A percentile compares a stretch with the other conserved stretches of the same genome.
phyloP scores from a whole-genome alignment of 2,888 invertebrate species.

The Gisinianus flammeolus region DNA sequence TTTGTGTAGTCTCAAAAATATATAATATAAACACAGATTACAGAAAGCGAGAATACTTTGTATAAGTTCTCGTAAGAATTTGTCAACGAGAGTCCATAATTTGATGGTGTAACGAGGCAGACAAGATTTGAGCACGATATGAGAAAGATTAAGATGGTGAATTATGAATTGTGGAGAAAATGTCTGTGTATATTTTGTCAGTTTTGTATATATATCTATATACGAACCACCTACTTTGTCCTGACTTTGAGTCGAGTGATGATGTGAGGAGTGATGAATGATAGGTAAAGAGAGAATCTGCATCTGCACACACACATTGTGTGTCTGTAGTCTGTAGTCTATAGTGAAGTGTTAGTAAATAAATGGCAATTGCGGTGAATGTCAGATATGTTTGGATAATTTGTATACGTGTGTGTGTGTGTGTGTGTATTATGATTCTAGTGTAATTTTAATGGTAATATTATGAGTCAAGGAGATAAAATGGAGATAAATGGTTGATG shows the following conservation, averaged over 20 bases:
- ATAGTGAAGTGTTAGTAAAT: slow-evolving; percentile 11
- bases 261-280: neutral
- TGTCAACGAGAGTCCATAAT: too few relatives aligned
- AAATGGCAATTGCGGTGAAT: slow-evolving; percentile 28
- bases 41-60: too few relatives aligned
- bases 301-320: neutral
- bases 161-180: too few relatives aligned
- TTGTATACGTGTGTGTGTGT: neutral
- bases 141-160: too few relatives aligned
- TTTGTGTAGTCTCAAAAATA: too few relatives aligned
- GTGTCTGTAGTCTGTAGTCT: neutral
- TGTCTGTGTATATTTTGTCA: too few relatives aligned
- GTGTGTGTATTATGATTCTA: slow-evolving; percentile 13
- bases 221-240: neutral
- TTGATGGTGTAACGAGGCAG: too few relatives aligned
- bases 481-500: slow-evolving; percentile 45
- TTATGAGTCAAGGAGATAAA: slow-evolving; percentile 28
- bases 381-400: slow-evolving; percentile 17
- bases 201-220: too few relatives aligned
- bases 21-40: too few relatives aligned
- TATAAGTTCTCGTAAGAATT: too few relatives aligned
- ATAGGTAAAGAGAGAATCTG: neutral
- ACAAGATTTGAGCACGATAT: too few relatives aligned
- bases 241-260: neutral
- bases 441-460: slow-evolving; percentile 30